Conservation (phyloP, 1,140 invertebrate genomes). For the Mizuhopecten yessoensis region DNA sequence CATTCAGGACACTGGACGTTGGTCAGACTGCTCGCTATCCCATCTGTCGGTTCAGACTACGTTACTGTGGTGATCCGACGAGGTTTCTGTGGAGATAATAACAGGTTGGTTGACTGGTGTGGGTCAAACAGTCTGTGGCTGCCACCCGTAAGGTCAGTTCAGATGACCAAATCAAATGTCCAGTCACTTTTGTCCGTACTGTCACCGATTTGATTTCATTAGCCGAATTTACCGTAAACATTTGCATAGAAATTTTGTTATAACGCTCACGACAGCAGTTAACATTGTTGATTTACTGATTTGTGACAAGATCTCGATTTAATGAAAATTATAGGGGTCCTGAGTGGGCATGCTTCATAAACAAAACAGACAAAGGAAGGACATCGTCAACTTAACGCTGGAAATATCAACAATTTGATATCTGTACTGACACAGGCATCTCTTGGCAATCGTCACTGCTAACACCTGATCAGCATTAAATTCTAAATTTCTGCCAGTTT, state of each 20-base stretch:
- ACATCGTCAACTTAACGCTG: background rate
- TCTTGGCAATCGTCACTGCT: background rate
- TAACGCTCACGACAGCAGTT: background rate
- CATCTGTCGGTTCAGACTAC: background rate
- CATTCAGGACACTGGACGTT: background rate
- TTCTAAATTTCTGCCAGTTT: too few species aligned
- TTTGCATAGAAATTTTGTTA: constrained; percentile 14
- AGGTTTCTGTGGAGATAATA: constrained; percentile 27
- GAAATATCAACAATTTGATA: background rate
- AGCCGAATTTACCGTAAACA: constrained; percentile 28
- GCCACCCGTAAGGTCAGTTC: background rate
- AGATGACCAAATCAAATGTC: constrained; percentile 27
- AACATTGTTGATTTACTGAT: constrained; percentile 31
- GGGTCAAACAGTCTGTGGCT: constrained; percentile 30
- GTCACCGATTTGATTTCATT: constrained; percentile 27
- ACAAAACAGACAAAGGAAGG: background rate
- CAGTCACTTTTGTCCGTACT: constrained; percentile 5
- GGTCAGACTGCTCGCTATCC: background rate
- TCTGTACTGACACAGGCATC: background rate
- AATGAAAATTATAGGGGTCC: constrained; percentile 32
- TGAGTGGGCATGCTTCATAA: constrained; percentile 2
- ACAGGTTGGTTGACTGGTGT: background rate
- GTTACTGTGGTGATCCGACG: background rate
- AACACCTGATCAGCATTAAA: too few species aligned
- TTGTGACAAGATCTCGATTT: constrained; percentile 38